Evolutionary conservation across 2,888 invertebrate genomes (phyloP).

Genomic region (Phyto melanocephala): DNA sequence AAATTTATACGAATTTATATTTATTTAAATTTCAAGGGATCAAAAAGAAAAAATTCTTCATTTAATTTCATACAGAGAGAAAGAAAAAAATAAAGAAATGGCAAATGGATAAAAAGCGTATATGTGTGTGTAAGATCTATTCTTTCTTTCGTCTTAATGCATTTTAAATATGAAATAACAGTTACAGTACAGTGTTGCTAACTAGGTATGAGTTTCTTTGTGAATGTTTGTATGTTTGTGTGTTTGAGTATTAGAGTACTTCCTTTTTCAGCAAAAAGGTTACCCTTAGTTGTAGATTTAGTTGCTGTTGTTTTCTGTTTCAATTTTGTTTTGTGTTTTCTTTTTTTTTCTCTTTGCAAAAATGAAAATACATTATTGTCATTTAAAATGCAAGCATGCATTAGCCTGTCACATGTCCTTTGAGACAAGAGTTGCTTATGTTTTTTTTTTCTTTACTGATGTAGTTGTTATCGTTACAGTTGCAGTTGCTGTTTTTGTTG

Average conservation of each 20-base stretch:
- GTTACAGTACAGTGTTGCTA: background rate
- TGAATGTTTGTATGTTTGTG: background rate
- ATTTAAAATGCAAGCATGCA: constrained; percentile 78
- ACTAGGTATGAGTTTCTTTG: background rate
- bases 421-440: constrained; percentile 68
- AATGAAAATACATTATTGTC: constrained; percentile 77
- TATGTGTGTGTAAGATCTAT: background rate
- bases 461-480: too few relatives aligned
- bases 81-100: background rate
- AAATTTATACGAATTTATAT: constrained; percentile 39
- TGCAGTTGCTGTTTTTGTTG: too few relatives aligned
- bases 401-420: constrained; percentile 78
- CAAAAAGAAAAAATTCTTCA: constrained; percentile 19
- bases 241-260: background rate
- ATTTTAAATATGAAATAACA: constrained; percentile 52
- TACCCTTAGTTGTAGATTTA: constrained; percentile 36
- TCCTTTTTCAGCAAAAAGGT: constrained; percentile 29
- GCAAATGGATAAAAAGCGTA: constrained; percentile 7
- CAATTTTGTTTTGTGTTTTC: constrained; percentile 17
- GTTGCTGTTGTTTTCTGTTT: constrained; percentile 29
- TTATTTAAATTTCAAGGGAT: constrained; percentile 50
- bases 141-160: constrained; percentile 30
- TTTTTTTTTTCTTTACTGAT: too few relatives aligned
- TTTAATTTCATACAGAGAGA: constrained; percentile 36
- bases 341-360: constrained; percentile 58